Evolutionary conservation across 2,888 invertebrate species (phyloP).

Genomic region (Cosmopolites sordidus): DNA sequence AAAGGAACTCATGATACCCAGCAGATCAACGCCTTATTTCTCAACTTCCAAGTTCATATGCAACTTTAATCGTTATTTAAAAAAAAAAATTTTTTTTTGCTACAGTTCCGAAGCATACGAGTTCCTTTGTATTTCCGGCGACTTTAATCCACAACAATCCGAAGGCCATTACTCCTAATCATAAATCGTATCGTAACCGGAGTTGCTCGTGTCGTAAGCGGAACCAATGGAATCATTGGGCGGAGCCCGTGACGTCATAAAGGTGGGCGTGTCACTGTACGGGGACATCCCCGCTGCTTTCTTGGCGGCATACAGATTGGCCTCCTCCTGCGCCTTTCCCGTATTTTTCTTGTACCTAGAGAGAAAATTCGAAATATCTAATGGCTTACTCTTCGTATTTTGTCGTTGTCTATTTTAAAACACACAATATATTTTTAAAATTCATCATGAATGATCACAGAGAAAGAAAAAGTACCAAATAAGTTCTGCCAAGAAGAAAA

Average conservation of each 20-base stretch:
- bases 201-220: conserved; percentile 82
- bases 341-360: conserved; percentile 94
- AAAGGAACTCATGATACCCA: no score
- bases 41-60: no score
- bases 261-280: conserved; percentile 85
- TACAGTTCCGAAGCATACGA: no score
- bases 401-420: not conserved
- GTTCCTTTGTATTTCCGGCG: no score
- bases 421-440: not conserved
- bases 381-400: conserved; percentile 7
- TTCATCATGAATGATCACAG: no score
- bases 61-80: no score
- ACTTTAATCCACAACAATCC: not conserved
- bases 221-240: conserved; percentile 90
- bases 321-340: conserved; percentile 99
- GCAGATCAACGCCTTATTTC: no score
- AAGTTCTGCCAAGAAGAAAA: no score
- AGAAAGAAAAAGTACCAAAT: no score
- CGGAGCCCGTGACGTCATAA: conserved; percentile 92
- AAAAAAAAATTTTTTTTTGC: no score
- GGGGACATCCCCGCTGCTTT: conserved; percentile 79
- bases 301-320: conserved; percentile 97
- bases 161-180: conserved; percentile 70
- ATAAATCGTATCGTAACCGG: conserved; percentile 91
- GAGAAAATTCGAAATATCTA: conserved; percentile 39